Evolutionary conservation across 2,113 vertebrate species (phyloP).

Genomic region (Hyperopisus bebe): DNA sequence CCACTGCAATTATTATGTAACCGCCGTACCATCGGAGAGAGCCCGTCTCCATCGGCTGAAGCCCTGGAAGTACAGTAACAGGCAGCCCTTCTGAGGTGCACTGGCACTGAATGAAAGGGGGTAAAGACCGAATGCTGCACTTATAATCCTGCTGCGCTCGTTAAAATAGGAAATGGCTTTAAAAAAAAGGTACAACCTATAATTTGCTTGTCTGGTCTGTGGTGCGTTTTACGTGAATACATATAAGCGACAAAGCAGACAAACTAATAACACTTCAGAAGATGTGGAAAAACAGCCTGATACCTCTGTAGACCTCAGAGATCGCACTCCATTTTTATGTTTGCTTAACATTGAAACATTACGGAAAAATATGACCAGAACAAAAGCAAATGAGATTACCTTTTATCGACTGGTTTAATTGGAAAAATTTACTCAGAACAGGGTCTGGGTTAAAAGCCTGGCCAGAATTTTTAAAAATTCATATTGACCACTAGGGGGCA

Average conservation of each 20-base stretch:
- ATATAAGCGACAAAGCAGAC: background rate
- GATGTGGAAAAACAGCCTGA: background rate
- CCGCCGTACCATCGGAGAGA: background rate
- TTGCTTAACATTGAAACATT: background rate
- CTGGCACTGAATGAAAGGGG: background rate
- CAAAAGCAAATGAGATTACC: background rate
- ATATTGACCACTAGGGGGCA: constrained; percentile 52
- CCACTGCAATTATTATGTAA: background rate
- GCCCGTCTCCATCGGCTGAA: background rate
- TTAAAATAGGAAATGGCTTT: background rate
- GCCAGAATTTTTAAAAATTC: constrained; percentile 3
- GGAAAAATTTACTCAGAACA: background rate
- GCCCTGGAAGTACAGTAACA: background rate
- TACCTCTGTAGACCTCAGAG: background rate
- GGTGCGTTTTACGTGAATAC: background rate
- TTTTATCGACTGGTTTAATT: background rate
- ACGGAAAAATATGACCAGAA: background rate
- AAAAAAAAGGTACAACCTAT: background rate
- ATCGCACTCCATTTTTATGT: background rate
- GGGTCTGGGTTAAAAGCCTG: background rate
- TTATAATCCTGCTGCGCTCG: background rate
- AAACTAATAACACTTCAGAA: background rate
- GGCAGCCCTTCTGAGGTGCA: background rate
- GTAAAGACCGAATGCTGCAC: background rate
- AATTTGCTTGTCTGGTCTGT: background rate